These are phyloP conservation scores for Holothuria leucospilota DNA, from an alignment of 53 echinoderm and acorn worm genomes.

Conservation along the genomic window DNA sequence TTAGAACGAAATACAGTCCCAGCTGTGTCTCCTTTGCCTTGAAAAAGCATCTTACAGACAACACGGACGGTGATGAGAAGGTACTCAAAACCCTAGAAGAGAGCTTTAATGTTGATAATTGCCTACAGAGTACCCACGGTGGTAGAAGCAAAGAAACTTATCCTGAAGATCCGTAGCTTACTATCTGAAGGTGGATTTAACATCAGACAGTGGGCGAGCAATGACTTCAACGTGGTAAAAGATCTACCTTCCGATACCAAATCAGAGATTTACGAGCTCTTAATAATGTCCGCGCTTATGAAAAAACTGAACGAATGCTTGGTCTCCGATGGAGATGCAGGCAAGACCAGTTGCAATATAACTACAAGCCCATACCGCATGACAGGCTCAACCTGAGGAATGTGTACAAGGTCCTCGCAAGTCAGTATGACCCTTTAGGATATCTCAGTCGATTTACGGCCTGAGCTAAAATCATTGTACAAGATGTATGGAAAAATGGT, in stretches of 20 bases:
- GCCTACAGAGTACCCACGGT: conserved; percentile 24
- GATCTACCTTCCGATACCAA: conserved; percentile 53
- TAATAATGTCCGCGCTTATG: conserved; percentile 15
- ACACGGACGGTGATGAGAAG: background rate
- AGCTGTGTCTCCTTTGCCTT: conserved; percentile 54
- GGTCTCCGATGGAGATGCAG: conserved; percentile 38
- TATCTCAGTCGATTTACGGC: conserved; percentile 46
- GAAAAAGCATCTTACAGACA: conserved; percentile 45
- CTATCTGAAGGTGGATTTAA: conserved; percentile 46
- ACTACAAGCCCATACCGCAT: background rate
- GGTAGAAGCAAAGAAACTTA: conserved; percentile 32
- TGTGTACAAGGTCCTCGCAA: conserved; percentile 38
- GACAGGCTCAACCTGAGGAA: conserved; percentile 40
- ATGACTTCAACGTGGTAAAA: background rate
- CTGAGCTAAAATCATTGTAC: conserved; percentile 56
- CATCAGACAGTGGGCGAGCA: conserved; percentile 56
- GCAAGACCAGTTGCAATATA: conserved; percentile 45
- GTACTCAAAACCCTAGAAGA: conserved; percentile 7
- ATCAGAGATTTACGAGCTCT: conserved; percentile 34
- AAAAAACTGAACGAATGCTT: conserved; percentile 42
- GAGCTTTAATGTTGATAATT: conserved; percentile 55
- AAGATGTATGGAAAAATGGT: conserved; percentile 44
- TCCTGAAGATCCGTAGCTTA: conserved; percentile 23
- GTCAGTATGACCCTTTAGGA: conserved; percentile 51
- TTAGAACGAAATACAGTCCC: conserved; percentile 56